phyloP scores from a whole-genome alignment of 2,113 vertebrate genomes.

The Lota lota region DNA sequence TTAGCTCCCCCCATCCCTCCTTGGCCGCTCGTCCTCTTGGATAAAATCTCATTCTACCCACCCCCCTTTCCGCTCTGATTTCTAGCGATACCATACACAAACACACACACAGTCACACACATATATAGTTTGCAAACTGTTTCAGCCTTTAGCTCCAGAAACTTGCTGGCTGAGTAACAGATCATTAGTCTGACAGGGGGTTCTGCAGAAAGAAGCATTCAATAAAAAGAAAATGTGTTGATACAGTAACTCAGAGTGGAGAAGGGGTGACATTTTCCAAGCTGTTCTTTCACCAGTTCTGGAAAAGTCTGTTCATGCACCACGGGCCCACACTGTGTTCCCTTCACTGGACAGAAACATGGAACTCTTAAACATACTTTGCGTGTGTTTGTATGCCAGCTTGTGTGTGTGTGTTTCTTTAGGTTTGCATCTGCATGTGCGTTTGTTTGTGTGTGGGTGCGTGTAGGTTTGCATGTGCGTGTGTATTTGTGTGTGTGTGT shows the following conservation, averaged over 20 bases:
- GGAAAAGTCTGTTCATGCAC: constrained; percentile 40
- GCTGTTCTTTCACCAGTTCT: constrained; percentile 13
- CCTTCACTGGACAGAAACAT: constrained; percentile 1
- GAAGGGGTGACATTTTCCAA: constrained; percentile 23
- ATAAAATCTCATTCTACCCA: too few relatives aligned
- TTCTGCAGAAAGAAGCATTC: too few relatives aligned
- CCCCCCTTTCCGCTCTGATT: too few relatives aligned
- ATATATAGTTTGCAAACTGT: constrained; percentile 12
- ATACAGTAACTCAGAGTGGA: neutral
- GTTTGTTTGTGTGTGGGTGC: constrained; percentile 3
- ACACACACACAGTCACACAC: constrained; percentile 6
- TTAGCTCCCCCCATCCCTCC: too few relatives aligned
- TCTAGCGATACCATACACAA: too few relatives aligned
- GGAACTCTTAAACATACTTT: too few relatives aligned
- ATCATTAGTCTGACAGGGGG: neutral
- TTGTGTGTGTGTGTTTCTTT: too few relatives aligned
- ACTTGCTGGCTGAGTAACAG: neutral
- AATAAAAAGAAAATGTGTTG: too few relatives aligned
- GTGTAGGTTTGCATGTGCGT: constrained; percentile 24
- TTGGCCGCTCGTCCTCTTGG: too few relatives aligned
- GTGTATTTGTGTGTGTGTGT: constrained; percentile 30
- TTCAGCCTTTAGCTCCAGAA: constrained; percentile 1
- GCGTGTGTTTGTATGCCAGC: too few relatives aligned
- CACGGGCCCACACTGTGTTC: constrained; percentile 40
- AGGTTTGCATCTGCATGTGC: too few relatives aligned